Evolutionary conservation across 1,140 invertebrate genomes (phyloP).

Genomic region (Stegodyphus dumicola): DNA sequence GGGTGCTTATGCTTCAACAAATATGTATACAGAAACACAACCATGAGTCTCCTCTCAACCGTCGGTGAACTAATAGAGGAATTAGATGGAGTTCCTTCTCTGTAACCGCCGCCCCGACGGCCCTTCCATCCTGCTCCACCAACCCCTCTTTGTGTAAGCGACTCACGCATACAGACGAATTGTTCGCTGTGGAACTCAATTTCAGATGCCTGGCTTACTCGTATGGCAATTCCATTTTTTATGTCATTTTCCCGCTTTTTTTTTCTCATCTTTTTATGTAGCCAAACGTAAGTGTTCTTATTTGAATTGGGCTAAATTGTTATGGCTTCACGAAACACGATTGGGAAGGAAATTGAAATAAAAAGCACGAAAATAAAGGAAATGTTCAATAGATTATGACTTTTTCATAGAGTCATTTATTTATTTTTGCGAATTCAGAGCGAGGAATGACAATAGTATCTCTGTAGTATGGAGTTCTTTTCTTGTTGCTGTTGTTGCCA

Average conservation of each 20-base stretch:
- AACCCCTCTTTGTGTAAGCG: slow-evolving; percentile 48
- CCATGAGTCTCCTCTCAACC: slow-evolving; percentile 6
- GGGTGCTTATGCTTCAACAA: slow-evolving; percentile 30
- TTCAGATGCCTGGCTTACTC: slow-evolving; percentile 47
- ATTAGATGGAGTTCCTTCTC: slow-evolving; percentile 56
- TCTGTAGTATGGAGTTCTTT: background rate
- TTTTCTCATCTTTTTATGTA: slow-evolving; percentile 11
- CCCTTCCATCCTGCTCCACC: background rate
- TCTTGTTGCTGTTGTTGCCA: background rate
- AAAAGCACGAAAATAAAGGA: slow-evolving; percentile 34
- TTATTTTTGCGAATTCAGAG: slow-evolving; percentile 42
- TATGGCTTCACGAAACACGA: slow-evolving; percentile 35
- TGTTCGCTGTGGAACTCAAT: slow-evolving; percentile 54
- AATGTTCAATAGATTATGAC: slow-evolving; percentile 58
- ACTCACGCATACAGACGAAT: slow-evolving; percentile 51
- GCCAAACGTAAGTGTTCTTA: slow-evolving; percentile 55
- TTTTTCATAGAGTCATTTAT: slow-evolving; percentile 47
- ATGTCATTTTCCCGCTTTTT: slow-evolving; percentile 16
- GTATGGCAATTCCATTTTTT: slow-evolving; percentile 45
- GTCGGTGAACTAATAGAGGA: slow-evolving; percentile 44
- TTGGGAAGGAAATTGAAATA: slow-evolving; percentile 34
- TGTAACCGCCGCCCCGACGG: background rate
- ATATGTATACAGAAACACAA: background rate
- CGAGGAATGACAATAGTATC: slow-evolving; percentile 29
- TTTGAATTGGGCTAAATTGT: slow-evolving; percentile 59